phyloP scores from a whole-genome alignment of 2,113 vertebrate genomes.

The Greenwoodochromis staneri region DNA sequence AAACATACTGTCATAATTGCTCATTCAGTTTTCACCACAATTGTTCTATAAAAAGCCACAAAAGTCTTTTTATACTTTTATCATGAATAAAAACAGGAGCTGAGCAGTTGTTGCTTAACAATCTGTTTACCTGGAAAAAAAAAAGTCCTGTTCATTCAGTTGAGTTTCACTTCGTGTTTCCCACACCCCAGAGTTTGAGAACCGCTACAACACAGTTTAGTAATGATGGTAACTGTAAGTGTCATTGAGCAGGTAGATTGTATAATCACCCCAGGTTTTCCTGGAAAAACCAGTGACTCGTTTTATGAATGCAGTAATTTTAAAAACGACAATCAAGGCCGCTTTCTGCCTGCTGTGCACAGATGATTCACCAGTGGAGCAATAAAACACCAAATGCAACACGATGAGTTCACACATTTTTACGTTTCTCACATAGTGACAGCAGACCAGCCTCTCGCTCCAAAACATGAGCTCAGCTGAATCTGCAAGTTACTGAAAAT shows the following conservation, averaged over 20 bases:
- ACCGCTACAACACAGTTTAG: not conserved
- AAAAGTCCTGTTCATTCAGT: not conserved
- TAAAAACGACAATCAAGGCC: not conserved
- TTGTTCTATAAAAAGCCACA: not conserved
- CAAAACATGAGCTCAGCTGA: not conserved
- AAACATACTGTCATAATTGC: not conserved
- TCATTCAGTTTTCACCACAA: not conserved
- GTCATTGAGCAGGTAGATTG: fast-evolving
- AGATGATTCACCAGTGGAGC: not conserved
- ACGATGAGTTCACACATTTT: not conserved
- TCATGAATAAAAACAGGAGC: not conserved
- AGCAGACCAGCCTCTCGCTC: not conserved
- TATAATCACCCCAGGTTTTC: fast-evolving
- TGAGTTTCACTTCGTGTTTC: not conserved
- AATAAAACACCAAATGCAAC: not conserved
- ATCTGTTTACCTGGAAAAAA: not conserved
- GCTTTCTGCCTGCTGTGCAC: not conserved
- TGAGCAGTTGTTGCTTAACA: not conserved
- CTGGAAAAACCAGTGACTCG: not conserved
- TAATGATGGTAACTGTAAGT: not conserved
- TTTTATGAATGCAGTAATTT: not conserved
- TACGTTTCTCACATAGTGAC: not conserved
- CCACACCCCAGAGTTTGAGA: not conserved
- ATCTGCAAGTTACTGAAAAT: not conserved
- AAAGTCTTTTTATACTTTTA: not conserved